Base-by-base conservation (phyloP, 2,888 invertebrate genomes). In the Diarsia mendica region DNA sequence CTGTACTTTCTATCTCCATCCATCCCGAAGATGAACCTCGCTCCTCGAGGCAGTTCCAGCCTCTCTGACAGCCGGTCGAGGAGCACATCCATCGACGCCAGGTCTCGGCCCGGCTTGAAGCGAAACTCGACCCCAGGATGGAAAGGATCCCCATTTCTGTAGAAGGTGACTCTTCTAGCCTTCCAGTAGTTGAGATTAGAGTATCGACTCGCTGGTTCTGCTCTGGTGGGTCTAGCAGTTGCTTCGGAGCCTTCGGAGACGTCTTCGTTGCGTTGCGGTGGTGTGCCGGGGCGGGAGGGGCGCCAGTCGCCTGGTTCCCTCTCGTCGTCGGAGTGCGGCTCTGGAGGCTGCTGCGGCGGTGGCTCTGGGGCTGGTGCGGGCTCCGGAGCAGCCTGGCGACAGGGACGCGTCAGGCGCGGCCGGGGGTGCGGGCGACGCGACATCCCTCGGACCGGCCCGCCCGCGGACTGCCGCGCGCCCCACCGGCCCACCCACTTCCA, bases 91-190 rank as follows among this genome's bases (percentile, higher is more conserved):
- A 99, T 95, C 20, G 98, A 98, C 61, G 98, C 98, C 89, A 99
- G 98, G 91, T 99, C 99, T 79, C 98, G 97, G 2, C 99, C 99
- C 0, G 99, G 98, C 84, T 98, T 98, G 91, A 99, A 98, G 58
- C 97, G 96, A 83, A 98, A 98, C 93, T 98, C 99, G 55, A 99
- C 97, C 0, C 99, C 99, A 23, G 98, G 98, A 91, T 98, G 99
- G 92, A 98, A 98, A 0, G 98, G 98, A 92, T 99, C 99, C 5
- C 99, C 99, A 97, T 99, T 99, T 92, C 98, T 98, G 95, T 98
- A 99, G 94, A 99, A 99, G 2, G 98, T 98, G 76, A 99, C 98
- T 70, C 98, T 97, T 77, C 98, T 97, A 0, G 98, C 98, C 89
- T 98, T 97, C 98, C 98, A 99, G 92, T 98, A 98, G 84, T 98